phyloP scores from a whole-genome alignment of 2,888 invertebrate genomes.

The Baronia brevicornis region DNA sequence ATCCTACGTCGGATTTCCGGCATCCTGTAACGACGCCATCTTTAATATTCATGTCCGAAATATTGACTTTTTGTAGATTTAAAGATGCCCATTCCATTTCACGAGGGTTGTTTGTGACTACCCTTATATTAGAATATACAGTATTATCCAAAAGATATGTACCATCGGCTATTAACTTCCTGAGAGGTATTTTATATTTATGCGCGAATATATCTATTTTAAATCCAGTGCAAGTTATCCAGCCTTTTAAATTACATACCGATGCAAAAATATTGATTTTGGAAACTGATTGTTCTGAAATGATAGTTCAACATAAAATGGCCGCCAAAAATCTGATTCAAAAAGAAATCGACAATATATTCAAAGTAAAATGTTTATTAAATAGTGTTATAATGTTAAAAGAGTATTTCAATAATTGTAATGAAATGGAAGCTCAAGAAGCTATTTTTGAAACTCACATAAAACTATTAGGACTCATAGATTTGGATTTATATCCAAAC shows the following conservation, averaged over 20 bases:
- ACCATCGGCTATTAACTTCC: conserved; percentile 87
- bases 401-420: conserved; percentile 74
- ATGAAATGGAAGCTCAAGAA: conserved; percentile 52
- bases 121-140: conserved; percentile 86
- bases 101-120: conserved; percentile 84
- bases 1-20: conserved; percentile 92
- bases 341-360: conserved; percentile 73
- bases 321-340: conserved; percentile 72
- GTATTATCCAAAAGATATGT: conserved; percentile 85
- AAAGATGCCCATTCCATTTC: conserved; percentile 80
- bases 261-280: conserved; percentile 76
- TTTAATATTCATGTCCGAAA: conserved; percentile 88
- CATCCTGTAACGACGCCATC: conserved; percentile 93
- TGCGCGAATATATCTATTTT: conserved; percentile 78
- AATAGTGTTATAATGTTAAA: conserved; percentile 72
- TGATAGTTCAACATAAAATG: conserved; percentile 57
- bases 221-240: conserved; percentile 77
- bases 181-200: conserved; percentile 84
- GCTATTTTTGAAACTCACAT: conserved; percentile 74
- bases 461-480: conserved; percentile 72
- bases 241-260: conserved; percentile 79
- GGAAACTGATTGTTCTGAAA: conserved; percentile 58
- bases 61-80: conserved; percentile 79
- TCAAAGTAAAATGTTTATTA: conserved; percentile 78
- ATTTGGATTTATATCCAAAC: conserved; percentile 77